Evolutionary conservation across 2,113 vertebrate genomes (phyloP).

Genomic region (Trochalopteron elliotii): DNA sequence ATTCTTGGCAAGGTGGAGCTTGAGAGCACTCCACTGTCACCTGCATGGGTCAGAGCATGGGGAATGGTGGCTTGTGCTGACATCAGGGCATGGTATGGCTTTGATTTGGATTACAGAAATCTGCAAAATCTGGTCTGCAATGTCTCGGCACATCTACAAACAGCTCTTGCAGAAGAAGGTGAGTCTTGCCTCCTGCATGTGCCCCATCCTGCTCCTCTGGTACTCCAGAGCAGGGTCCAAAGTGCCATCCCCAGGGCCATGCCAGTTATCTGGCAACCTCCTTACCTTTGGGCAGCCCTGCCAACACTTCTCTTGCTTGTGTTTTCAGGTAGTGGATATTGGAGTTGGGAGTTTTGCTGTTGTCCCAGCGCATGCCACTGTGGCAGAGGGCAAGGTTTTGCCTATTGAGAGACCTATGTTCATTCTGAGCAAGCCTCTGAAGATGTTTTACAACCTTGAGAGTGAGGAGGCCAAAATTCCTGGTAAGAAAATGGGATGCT

Average conservation of each 20-base stretch:
- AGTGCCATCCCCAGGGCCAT: background rate
- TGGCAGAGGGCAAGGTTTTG: background rate
- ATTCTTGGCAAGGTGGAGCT: background rate
- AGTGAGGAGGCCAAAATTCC: background rate
- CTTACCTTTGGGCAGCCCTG: background rate
- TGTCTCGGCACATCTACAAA: background rate
- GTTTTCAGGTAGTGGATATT: background rate
- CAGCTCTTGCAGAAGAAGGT: background rate
- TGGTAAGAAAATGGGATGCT: background rate
- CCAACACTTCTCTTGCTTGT: background rate
- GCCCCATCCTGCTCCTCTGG: background rate
- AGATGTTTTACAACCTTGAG: background rate
- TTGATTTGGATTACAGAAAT: background rate
- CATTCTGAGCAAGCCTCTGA: background rate
- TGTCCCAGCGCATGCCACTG: background rate
- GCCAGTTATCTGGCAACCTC: background rate
- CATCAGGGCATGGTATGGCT: background rate
- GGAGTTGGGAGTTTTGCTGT: background rate
- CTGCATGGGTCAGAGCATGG: background rate
- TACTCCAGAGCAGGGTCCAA: rapidly evolving
- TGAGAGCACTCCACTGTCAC: background rate
- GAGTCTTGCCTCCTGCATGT: background rate
- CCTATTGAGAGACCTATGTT: background rate
- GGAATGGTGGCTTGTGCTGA: background rate
- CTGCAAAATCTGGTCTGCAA: background rate